Evolutionary conservation across 1,140 invertebrate genomes (phyloP).

Genomic region (Augochlora pura): DNA sequence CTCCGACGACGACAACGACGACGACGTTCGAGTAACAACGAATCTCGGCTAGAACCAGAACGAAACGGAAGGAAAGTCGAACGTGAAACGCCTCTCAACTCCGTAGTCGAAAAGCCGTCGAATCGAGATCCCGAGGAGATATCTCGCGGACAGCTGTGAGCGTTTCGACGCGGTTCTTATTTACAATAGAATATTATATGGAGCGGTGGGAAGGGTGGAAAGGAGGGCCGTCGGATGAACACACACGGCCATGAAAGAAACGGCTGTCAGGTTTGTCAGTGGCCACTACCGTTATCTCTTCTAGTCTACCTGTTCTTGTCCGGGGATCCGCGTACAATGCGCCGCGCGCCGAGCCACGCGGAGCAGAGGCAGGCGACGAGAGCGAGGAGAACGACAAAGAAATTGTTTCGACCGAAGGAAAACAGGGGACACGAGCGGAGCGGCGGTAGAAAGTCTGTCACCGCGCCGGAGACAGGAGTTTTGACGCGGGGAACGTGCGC

Average conservation of each 20-base stretch:
- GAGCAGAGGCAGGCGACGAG: too few relatives aligned
- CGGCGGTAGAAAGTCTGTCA: conserved; percentile 20
- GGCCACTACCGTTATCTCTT: conserved; percentile 59
- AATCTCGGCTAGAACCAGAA: neutral
- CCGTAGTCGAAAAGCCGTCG: neutral
- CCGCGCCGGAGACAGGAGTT: conserved; percentile 5
- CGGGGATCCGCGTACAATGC: conserved; percentile 6
- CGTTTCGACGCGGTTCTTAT: conserved; percentile 20
- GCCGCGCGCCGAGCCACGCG: too few relatives aligned
- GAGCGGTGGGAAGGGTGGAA: neutral
- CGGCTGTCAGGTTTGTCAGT: conserved; percentile 57
- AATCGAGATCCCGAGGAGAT: neutral
- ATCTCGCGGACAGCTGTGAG: neutral
- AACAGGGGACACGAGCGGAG: conserved; percentile 9
- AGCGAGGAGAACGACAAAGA: neutral
- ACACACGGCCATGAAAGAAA: conserved; percentile 43
- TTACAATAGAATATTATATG: conserved; percentile 52
- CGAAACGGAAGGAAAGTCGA: neutral
- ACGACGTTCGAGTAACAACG: conserved; percentile 19
- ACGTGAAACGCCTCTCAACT: neutral
- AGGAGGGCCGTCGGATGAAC: neutral
- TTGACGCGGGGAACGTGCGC: conserved; percentile 26
- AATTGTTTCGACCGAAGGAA: conserved; percentile 39
- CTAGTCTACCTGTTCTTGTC: conserved; percentile 51
- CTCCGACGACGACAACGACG: neutral